Percentiles rank a stretch among this genome's conserved stretches.
These are phyloP conservation scores for Orycteropus afer DNA, from an alignment of 2,113 vertebrate genomes.

Conservation along the genomic window DNA sequence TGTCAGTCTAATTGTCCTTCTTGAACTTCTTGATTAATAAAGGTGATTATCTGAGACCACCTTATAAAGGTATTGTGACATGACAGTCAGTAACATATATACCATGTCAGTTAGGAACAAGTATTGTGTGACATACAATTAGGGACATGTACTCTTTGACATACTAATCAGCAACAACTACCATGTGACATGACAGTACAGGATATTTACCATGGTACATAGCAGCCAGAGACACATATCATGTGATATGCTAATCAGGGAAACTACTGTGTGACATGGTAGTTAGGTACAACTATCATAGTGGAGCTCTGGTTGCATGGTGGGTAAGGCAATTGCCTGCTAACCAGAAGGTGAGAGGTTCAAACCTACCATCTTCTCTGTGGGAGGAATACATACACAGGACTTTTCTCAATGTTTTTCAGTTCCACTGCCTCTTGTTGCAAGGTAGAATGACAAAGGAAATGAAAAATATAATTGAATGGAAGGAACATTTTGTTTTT, in stretches of 20 bases:
- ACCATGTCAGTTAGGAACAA: neutral
- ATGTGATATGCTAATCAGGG: neutral
- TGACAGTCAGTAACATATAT: neutral
- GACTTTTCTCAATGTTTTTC: neutral
- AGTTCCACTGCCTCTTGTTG: neutral
- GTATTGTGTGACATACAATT: neutral
- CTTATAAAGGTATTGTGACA: neutral
- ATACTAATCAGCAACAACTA: too few relatives aligned
- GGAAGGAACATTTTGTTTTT: neutral
- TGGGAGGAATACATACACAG: too few relatives aligned
- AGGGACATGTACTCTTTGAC: neutral
- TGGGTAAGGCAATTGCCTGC: too few relatives aligned
- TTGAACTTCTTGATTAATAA: neutral
- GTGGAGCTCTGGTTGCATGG: too few relatives aligned
- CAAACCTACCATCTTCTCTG: too few relatives aligned
- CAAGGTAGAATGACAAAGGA: neutral
- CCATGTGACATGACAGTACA: too few relatives aligned
- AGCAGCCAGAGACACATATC: neutral
- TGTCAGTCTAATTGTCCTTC: slow-evolving; percentile 40
- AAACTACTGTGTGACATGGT: neutral
- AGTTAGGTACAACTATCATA: neutral
- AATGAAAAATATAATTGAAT: accelerated
- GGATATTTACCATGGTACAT: neutral
- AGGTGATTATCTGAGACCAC: neutral
- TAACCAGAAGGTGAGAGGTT: too few relatives aligned